These are phyloP conservation scores for Vannuccia rotundouncinata DNA, from an alignment of 2,888 invertebrate genomes.

Conservation along the genomic window DNA sequence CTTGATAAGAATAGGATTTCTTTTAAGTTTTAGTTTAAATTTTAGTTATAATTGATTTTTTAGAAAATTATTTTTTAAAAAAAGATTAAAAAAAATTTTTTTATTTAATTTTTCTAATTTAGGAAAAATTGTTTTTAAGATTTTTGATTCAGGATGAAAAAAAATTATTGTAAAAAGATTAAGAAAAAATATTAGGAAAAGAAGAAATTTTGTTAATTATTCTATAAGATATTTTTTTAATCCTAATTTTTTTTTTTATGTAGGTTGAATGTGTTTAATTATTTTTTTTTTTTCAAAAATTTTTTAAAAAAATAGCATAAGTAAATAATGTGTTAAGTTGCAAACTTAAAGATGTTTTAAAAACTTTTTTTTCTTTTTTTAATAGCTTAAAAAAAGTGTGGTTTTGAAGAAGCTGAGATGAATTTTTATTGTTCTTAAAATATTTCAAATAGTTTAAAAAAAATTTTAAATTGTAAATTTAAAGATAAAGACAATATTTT, in stretches of 20 bases:
- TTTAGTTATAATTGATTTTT: constrained; percentile 8
- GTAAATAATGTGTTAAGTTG: no score
- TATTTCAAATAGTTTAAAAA: no score
- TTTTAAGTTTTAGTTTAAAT: neutral
- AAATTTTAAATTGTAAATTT: no score
- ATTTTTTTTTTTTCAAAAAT: neutral
- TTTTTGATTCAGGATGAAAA: constrained; percentile 36
- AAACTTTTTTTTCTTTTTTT: no score
- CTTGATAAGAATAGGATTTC: neutral
- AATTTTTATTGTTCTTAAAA: no score
- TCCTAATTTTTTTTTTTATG: neutral
- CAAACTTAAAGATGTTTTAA: no score
- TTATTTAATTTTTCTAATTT: constrained; percentile 1
- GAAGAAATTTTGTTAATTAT: neutral
- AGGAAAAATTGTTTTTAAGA: neutral
- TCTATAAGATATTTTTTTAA: neutral
- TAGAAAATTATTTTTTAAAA: constrained; percentile 16
- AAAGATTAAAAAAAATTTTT: constrained; percentile 11
- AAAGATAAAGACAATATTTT: no score
- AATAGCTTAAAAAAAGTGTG: no score
- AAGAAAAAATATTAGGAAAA: neutral
- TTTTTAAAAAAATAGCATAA: neutral
- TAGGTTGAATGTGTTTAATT: neutral
- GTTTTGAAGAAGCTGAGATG: no score
- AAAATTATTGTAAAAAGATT: neutral